Percentiles rank a stretch among this genome's conserved stretches.
Evolutionary conservation across 2,113 vertebrate species (phyloP).

Genomic region (Phyllostomus discolor): DNA sequence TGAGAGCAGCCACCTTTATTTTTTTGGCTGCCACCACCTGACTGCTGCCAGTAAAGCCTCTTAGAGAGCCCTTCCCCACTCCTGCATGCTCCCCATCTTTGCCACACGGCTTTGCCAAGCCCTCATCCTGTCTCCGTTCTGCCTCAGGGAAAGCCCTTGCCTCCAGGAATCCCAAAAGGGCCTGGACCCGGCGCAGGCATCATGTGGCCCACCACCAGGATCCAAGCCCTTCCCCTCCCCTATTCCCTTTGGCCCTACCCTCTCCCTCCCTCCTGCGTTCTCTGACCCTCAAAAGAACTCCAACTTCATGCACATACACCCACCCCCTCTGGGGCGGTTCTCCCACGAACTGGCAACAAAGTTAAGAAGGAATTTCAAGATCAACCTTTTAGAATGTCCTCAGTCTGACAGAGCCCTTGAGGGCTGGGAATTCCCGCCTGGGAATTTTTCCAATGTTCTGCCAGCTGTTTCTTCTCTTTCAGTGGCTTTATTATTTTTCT

Average conservation of each 20-base stretch:
- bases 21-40: neutral
- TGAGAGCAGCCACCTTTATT: neutral
- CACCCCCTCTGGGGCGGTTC: neutral
- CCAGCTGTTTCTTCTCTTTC: conserved; percentile 57
- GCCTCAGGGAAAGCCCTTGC: neutral
- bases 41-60: neutral
- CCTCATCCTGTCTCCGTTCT: neutral
- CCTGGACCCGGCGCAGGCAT: neutral
- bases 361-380: neutral
- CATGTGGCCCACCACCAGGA: too few species aligned
- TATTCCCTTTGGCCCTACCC: too few species aligned
- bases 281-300: neutral
- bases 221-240: fast-evolving
- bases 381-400: neutral
- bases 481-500: conserved; percentile 41
- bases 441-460: conserved; percentile 66
- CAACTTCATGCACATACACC: fast-evolving
- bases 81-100: neutral
- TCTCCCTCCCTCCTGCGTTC: neutral
- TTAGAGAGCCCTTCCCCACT: neutral
- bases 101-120: neutral
- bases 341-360: neutral
- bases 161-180: neutral
- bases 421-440: conserved; percentile 58
- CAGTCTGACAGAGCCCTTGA: neutral